phyloP scores from a whole-genome alignment of 2,113 vertebrate genomes.

The Zonotrichia leucophrys region DNA sequence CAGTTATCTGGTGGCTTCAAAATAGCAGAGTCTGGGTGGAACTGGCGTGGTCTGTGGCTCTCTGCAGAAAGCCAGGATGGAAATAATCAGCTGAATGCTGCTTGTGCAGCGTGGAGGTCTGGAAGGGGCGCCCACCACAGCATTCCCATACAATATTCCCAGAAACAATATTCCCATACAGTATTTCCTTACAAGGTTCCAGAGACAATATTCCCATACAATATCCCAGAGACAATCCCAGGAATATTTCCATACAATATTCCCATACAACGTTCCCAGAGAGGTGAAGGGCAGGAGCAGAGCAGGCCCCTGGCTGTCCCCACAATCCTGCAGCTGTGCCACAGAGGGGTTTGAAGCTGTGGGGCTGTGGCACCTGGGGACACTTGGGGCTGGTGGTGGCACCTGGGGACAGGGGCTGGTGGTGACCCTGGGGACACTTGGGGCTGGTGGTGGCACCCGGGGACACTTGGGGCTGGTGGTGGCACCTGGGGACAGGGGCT shows the following conservation, averaged over 20 bases:
- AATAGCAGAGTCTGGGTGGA: not conserved
- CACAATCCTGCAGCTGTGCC: not conserved
- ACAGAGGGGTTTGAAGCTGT: fast-evolving
- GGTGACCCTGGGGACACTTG: no score
- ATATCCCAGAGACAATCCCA: no score
- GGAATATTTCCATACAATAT: no score
- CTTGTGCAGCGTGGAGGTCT: fast-evolving
- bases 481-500: not conserved
- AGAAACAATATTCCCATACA: fast-evolving
- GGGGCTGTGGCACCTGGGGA: not conserved
- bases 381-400: no score
- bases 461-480: no score
- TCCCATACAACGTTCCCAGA: not conserved
- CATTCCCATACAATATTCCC: fast-evolving
- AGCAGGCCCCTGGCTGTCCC: fast-evolving
- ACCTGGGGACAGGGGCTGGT: no score
- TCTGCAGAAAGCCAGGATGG: not conserved
- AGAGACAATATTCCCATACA: no score
- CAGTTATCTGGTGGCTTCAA: not conserved
- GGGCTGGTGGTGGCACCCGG: no score
- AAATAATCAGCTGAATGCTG: not conserved
- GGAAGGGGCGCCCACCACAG: not conserved
- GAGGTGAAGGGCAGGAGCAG: not conserved
- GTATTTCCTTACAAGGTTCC: no score
- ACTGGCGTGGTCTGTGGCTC: not conserved